Percentiles rank a stretch among this genome's conserved stretches.
phyloP scores from a whole-genome alignment of 2,113 vertebrate genomes.

The Oreochromis niloticus region DNA sequence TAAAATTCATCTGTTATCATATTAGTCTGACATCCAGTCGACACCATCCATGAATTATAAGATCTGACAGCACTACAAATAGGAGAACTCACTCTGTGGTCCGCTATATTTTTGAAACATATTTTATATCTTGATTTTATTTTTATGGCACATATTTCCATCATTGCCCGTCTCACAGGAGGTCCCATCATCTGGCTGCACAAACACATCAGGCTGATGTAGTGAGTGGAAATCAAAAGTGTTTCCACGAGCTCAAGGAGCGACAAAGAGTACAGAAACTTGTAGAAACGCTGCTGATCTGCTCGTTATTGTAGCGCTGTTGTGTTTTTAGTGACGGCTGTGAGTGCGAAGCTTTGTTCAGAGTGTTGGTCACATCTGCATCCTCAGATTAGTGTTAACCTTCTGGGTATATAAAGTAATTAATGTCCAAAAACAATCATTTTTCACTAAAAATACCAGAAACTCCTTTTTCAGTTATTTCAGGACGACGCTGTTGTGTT shows the following conservation, averaged over 20 bases:
- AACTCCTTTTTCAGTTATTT: not conserved
- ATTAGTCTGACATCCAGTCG: not conserved
- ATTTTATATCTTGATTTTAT: not conserved
- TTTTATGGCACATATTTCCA: not conserved
- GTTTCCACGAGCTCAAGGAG: not conserved
- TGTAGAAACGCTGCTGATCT: not conserved
- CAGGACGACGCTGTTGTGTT: not conserved
- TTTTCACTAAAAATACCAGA: not conserved
- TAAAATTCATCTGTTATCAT: not conserved
- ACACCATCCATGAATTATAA: not conserved
- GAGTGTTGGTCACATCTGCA: not conserved
- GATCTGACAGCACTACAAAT: not conserved
- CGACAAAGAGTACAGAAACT: not conserved
- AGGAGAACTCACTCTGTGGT: not conserved
- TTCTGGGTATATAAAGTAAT: not conserved
- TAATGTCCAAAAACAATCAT: not conserved
- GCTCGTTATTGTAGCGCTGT: accelerated
- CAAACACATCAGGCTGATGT: not conserved
- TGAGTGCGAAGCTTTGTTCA: not conserved
- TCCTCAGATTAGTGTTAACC: not conserved
- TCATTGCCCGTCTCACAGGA: not conserved
- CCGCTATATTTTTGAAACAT: not conserved
- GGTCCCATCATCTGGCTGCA: not conserved
- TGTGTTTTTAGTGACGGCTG: not conserved
- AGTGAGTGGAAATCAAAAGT: not conserved